A percentile compares a stretch with the other conserved stretches of the same genome.
Evolutionary conservation across 2,113 vertebrate genomes (phyloP).

Genomic region (Carettochelys insculpta): DNA sequence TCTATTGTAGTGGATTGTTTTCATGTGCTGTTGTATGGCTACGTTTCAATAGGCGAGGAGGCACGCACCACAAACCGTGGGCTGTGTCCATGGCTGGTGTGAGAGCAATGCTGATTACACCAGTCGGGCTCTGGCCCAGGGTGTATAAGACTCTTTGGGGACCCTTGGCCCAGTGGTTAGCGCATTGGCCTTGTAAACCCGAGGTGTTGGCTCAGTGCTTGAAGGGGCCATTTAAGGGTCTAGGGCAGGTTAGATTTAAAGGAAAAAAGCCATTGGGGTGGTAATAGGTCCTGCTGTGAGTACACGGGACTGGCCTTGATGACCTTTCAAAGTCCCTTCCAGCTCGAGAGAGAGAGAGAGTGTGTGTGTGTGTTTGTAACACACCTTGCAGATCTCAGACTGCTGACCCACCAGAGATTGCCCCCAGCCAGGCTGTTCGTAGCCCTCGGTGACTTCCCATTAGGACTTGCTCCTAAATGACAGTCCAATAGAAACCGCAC

Average conservation of each 20-base stretch:
- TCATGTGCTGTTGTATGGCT: constrained; percentile 44
- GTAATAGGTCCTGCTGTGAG: too few species aligned
- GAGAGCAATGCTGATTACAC: neutral
- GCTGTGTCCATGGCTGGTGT: constrained; percentile 16
- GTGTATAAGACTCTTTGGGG: accelerated
- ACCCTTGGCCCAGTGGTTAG: too few species aligned
- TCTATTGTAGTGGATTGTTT: constrained; percentile 4
- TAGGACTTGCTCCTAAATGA: neutral
- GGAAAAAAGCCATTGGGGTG: too few species aligned
- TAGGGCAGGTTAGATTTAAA: too few species aligned
- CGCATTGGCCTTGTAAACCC: too few species aligned
- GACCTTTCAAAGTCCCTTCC: too few species aligned
- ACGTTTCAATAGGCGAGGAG: neutral
- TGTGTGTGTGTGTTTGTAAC: too few species aligned
- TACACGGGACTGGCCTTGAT: too few species aligned
- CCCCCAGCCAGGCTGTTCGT: neutral
- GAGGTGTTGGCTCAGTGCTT: too few species aligned
- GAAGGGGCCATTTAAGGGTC: too few species aligned
- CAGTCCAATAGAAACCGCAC: neutral
- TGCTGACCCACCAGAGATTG: neutral
- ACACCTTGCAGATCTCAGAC: neutral
- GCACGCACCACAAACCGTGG: constrained; percentile 17
- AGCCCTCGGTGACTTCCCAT: accelerated
- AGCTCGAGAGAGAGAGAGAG: too few species aligned
- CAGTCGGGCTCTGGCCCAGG: neutral